phyloP scores from a whole-genome alignment of 2,797 vertebrate species.

The Myotis myotis region DNA sequence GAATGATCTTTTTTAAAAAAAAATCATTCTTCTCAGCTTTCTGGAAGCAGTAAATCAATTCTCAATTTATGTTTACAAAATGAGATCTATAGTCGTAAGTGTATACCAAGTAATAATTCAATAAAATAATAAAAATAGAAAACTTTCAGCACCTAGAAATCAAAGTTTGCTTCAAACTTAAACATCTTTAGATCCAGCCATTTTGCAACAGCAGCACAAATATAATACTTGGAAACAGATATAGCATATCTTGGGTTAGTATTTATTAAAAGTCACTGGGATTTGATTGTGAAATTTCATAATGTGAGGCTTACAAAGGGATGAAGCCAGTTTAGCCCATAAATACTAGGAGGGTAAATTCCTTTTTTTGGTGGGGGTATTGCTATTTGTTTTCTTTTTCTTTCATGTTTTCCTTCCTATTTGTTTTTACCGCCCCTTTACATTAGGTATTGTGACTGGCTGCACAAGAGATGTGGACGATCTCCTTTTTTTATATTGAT shows the following conservation, averaged over 20 bases:
- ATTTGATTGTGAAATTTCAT: neutral
- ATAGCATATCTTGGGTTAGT: neutral
- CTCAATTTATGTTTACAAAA: neutral
- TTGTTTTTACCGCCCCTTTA: neutral
- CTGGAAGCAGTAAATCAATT: slow-evolving; percentile 52
- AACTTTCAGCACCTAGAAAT: neutral
- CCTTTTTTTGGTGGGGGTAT: neutral
- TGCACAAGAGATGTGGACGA: neutral
- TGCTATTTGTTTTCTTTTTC: neutral
- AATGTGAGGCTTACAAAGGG: neutral
- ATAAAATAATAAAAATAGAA: slow-evolving; percentile 1
- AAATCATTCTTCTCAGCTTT: neutral
- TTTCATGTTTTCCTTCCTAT: neutral
- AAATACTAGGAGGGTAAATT: neutral
- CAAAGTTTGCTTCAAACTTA: neutral
- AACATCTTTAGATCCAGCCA: neutral
- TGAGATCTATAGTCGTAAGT: neutral
- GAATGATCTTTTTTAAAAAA: slow-evolving; percentile 10
- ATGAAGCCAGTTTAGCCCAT: neutral
- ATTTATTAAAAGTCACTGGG: neutral
- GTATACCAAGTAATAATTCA: neutral
- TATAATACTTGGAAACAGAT: neutral
- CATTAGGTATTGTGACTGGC: neutral
- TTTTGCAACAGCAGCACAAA: neutral
- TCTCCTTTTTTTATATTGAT: neutral